phyloP scores from a whole-genome alignment of 2,797 vertebrate species.

The Lepilemur septentrionalis region DNA sequence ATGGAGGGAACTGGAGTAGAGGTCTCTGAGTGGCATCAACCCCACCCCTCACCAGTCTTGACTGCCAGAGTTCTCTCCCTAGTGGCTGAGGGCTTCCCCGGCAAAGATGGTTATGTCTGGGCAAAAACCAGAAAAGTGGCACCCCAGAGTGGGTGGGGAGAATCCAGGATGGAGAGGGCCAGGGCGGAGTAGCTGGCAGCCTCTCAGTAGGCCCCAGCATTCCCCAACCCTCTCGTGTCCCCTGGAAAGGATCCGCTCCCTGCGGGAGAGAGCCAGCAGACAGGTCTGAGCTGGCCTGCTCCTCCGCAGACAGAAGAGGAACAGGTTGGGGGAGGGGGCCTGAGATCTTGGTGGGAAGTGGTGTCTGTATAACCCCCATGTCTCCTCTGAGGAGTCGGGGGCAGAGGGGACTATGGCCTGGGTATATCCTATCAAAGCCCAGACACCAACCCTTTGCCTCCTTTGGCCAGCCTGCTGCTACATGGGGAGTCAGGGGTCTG shows the following conservation, averaged over 20 bases:
- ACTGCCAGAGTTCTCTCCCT: not conserved
- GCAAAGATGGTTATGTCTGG: not conserved
- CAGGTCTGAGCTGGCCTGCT: conserved; percentile 73
- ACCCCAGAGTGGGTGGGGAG: conserved; percentile 55
- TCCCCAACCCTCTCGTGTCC: conserved; percentile 52
- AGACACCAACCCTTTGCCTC: not conserved
- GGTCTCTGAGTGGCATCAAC: not conserved
- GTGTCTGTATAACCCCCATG: not conserved
- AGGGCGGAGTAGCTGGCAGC: conserved; percentile 36
- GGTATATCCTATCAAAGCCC: not conserved
- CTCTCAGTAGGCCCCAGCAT: conserved; percentile 44
- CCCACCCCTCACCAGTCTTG: not conserved
- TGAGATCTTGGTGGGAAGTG: not conserved
- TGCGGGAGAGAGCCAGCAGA: conserved; percentile 57
- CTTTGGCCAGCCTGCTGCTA: not conserved
- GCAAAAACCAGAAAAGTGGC: conserved; percentile 26
- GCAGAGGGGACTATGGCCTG: not conserved
- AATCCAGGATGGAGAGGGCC: conserved; percentile 1
- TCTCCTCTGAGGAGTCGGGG: not conserved
- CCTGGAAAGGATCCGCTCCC: conserved; percentile 61
- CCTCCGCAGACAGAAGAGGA: conserved; percentile 45
- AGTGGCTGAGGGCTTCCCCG: not conserved
- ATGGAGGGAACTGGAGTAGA: not conserved
- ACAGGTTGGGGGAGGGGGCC: not conserved
- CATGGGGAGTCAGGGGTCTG: not conserved